Evolutionary conservation across 2,113 vertebrate genomes (phyloP).

Genomic region (Trogon melanurus): DNA sequence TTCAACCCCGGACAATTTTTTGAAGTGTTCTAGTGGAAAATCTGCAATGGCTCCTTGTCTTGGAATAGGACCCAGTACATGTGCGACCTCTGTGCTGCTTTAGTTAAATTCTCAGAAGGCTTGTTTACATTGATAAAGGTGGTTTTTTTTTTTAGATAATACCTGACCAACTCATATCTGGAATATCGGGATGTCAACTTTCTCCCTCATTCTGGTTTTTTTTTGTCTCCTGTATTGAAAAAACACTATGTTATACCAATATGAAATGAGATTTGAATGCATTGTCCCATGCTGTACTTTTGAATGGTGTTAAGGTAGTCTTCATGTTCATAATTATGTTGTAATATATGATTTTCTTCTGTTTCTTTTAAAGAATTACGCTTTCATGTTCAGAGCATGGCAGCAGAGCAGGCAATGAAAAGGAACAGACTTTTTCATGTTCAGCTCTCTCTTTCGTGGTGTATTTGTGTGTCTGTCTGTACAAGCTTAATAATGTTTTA

Average conservation of each 20-base stretch:
- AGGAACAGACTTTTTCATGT: background rate
- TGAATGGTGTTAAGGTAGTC: background rate
- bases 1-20: background rate
- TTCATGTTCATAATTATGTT: background rate
- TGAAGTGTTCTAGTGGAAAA: background rate
- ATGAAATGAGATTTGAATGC: background rate
- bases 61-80: background rate
- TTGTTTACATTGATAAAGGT: background rate
- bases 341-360: background rate
- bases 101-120: background rate
- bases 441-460: background rate
- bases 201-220: background rate
- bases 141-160: background rate
- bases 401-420: background rate
- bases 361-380: background rate
- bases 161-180: background rate
- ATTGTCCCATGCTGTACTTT: background rate
- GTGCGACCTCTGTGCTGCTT: background rate
- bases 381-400: background rate
- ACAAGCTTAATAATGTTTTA: slow-evolving; percentile 24
- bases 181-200: background rate
- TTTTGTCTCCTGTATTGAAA: background rate
- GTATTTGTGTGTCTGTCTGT: background rate
- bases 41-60: background rate
- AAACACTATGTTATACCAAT: background rate